Evolutionary conservation across 1,140 invertebrate species (phyloP).

Genomic region (Hypsibius dujardini): DNA sequence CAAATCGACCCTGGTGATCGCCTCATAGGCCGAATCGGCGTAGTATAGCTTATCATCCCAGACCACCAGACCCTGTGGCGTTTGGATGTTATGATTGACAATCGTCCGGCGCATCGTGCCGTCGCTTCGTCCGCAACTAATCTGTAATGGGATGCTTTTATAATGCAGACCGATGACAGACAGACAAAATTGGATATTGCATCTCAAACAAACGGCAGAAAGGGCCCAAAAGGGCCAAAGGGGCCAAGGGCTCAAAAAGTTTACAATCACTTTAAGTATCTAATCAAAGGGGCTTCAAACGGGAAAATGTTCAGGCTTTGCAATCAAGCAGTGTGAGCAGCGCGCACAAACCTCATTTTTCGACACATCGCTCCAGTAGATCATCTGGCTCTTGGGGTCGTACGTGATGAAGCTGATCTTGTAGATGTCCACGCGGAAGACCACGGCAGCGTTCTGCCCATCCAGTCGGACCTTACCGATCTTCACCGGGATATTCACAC

Average conservation of each 20-base stretch:
- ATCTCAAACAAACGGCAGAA: too few relatives aligned
- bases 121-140: not conserved
- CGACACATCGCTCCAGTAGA: conserved; percentile 31
- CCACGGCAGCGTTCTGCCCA: conserved; percentile 53
- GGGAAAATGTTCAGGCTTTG: too few relatives aligned
- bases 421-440: conserved; percentile 42
- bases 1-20: conserved; percentile 67
- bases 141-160: not conserved
- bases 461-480: conserved; percentile 85
- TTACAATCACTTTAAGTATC: too few relatives aligned
- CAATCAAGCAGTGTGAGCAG: too few relatives aligned
- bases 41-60: conserved; percentile 67
- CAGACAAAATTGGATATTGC: too few relatives aligned
- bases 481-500: conserved; percentile 68
- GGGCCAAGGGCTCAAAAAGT: too few relatives aligned
- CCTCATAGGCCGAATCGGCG: conserved; percentile 70
- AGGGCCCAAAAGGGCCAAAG: too few relatives aligned
- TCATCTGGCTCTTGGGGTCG: conserved; percentile 25
- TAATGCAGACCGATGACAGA: too few relatives aligned
- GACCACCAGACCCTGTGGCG: conserved; percentile 47
- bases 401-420: conserved; percentile 31
- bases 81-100: conserved; percentile 27
- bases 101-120: conserved; percentile 21
- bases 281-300: too few relatives aligned
- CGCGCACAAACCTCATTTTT: not conserved